Conservation (phyloP, 1,140 invertebrate species). For the Caenorhabditis brenneri region DNA sequence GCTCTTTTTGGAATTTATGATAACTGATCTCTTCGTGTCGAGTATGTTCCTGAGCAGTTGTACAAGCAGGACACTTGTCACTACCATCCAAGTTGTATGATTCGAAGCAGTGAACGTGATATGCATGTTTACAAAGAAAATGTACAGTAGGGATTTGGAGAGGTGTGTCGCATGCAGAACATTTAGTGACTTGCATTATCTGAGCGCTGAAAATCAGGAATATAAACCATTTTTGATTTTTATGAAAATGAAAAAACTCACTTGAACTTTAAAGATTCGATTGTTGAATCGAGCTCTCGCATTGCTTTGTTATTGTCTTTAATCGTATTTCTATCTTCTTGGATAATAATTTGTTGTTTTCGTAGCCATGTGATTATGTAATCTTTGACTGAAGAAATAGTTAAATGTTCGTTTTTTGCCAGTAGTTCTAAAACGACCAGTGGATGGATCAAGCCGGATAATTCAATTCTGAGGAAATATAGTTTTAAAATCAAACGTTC, state of each 20-base stretch:
- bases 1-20: conserved; percentile 27
- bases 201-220: conserved; percentile 53
- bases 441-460: conserved; percentile 60
- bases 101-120: conserved; percentile 57
- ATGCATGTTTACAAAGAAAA: conserved; percentile 59
- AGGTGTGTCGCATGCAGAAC: conserved; percentile 53
- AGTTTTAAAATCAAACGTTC: not conserved
- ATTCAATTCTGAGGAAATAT: conserved; percentile 49
- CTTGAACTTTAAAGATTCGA: conserved; percentile 33
- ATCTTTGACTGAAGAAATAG: conserved; percentile 61
- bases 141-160: conserved; percentile 57
- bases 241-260: not conserved
- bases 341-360: conserved; percentile 54
- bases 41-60: not conserved
- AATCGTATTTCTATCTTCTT: conserved; percentile 51
- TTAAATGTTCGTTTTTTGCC: conserved; percentile 59
- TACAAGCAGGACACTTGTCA: conserved; percentile 55
- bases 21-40: not conserved
- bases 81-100: conserved; percentile 50
- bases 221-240: not conserved
- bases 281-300: conserved; percentile 52
- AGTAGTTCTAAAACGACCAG: conserved; percentile 68
- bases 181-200: conserved; percentile 57
- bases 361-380: conserved; percentile 65
- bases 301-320: conserved; percentile 57